Evolutionary conservation across 2,888 invertebrate species (phyloP).

Genomic region (Diaprepes abbreviatus): DNA sequence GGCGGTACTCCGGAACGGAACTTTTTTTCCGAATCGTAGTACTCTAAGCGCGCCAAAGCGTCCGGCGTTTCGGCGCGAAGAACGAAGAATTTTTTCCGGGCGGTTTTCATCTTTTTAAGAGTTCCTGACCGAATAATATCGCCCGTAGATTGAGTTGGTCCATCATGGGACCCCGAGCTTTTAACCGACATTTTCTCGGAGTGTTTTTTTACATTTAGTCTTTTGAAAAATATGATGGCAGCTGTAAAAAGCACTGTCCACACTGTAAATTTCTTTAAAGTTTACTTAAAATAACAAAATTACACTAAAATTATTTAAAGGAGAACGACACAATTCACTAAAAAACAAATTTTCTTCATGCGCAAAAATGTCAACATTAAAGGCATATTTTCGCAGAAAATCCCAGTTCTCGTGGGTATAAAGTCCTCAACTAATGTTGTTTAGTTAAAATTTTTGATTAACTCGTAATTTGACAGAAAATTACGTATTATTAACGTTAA

Average conservation of each 20-base stretch:
- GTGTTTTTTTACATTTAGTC: constrained; percentile 13
- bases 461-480: neutral
- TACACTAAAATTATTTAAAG: constrained; percentile 1
- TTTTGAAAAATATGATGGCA: neutral
- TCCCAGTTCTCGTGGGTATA: neutral
- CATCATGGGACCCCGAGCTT: constrained; percentile 45
- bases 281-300: neutral
- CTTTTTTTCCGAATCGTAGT: constrained; percentile 94
- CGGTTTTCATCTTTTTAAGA: constrained; percentile 88
- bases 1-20: constrained; percentile 78
- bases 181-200: constrained; percentile 54
- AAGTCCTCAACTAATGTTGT: neutral
- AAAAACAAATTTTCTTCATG: constrained; percentile 9
- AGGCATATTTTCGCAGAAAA: neutral
- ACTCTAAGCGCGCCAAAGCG: constrained; percentile 86
- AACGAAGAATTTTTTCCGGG: constrained; percentile 94
- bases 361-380: constrained; percentile 1
- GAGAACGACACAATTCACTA: neutral
- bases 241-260: neutral
- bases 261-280: neutral
- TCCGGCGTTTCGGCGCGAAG: constrained; percentile 82
- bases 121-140: constrained; percentile 80
- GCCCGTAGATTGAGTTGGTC: constrained; percentile 46
- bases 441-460: neutral
- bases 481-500: neutral